Evolutionary conservation across 1,140 invertebrate species (phyloP), one percentile per base, ranked within the genome.

Genomic region (Dinothrombium tinctorium): DNA sequence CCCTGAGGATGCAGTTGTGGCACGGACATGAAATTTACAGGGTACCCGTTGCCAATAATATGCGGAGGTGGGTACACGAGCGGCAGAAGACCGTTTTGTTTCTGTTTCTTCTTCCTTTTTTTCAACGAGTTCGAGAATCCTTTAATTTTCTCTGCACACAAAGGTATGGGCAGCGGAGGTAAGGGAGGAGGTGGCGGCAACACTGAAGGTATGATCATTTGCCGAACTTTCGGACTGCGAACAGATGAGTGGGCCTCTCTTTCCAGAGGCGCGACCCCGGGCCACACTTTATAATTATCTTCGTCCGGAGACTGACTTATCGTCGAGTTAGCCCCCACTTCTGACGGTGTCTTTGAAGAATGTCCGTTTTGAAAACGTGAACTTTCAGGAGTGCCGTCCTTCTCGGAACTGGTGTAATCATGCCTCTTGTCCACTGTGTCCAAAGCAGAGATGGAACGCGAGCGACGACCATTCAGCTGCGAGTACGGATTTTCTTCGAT

Each of bases 271-370:
- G 44, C 44, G 11, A 32, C 41, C 14, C 49, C 73, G 0, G 73
- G 74, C 81, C 81, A 87, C 2, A 87, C 75, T 58, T 90, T 89
- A 54, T 87, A 82, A 52, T 87, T 89, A 54, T 86, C 81, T 52
- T 86, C 77, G 39, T 49, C 46, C 8, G 45, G 20, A 14, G 20
- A 32, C 26, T 47, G 33, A 49, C 47, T 39, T 33, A 47, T 41
- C 20, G 35, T 24, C 22, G 38, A 42, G 12, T 14, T 26, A 2
- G 38, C 23, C 11, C 22, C 24, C 11, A 38, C 26, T 38, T 38
- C 37, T 56, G 37, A 54, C 50, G 14, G 50, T 54, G 24, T 63
- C 62, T 24, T 49, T 40, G n/a, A n/a, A n/a, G n/a, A n/a, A n/a
- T n/a, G n/a, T n/a, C n/a, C n/a, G 41, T 59, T 52, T 20, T 23